These are phyloP conservation scores for Nephrotoma appendiculata DNA, from an alignment of 2,888 invertebrate genomes.

Conservation along the genomic window DNA sequence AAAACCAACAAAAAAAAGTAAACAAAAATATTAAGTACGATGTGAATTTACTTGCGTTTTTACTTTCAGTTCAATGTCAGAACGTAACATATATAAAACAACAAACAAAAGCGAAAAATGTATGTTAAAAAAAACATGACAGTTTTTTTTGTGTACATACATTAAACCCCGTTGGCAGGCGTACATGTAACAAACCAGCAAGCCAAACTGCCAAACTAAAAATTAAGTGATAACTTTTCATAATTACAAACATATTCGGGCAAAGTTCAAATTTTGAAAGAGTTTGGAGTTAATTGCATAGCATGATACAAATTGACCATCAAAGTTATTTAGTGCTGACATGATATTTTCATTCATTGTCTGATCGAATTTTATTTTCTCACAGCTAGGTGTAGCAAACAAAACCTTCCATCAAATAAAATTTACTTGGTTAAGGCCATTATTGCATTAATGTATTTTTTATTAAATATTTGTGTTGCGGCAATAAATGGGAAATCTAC, in stretches of 20 bases:
- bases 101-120: neutral
- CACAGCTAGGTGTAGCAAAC: neutral
- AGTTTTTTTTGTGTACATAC: neutral
- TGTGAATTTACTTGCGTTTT: neutral
- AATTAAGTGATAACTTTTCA: neutral
- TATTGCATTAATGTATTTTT: neutral
- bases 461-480: neutral
- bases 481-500: neutral
- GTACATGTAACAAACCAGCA: neutral
- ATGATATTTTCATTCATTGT: neutral
- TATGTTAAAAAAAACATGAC: neutral
- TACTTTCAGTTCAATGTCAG: neutral
- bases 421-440: neutral
- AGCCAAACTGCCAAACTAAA: neutral
- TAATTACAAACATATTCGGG: neutral
- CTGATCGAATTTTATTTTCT: neutral
- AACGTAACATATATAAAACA: neutral
- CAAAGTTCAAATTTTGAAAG: neutral
- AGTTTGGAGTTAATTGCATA: neutral
- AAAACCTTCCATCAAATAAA: neutral
- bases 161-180: neutral
- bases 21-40: neutral
- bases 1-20: neutral
- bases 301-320: neutral
- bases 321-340: neutral